A percentile compares a stretch with the other conserved stretches of the same genome.
phyloP scores from a whole-genome alignment of 2,113 vertebrate genomes.

The Rhinopomastus cyanomelas region DNA sequence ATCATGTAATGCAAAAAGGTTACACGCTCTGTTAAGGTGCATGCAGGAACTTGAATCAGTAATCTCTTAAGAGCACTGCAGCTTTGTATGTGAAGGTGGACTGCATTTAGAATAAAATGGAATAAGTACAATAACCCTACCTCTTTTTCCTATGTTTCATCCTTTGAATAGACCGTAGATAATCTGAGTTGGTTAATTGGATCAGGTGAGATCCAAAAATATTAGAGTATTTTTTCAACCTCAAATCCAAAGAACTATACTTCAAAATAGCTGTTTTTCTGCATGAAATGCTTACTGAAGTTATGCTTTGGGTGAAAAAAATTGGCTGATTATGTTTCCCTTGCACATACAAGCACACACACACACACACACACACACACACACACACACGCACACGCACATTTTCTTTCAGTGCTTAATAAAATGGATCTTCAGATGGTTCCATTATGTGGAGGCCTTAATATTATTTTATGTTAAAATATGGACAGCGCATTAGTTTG shows the following conservation, averaged over 20 bases:
- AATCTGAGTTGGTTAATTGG: conserved; percentile 33
- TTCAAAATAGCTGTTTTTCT: not conserved
- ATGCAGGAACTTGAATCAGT: conserved; percentile 78
- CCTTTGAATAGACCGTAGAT: not conserved
- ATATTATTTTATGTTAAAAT: conserved; percentile 71
- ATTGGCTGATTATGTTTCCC: conserved; percentile 13
- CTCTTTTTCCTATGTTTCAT: conserved; percentile 22
- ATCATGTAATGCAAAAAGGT: conserved; percentile 82
- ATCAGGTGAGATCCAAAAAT: not conserved
- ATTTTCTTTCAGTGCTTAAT: conserved; percentile 54
- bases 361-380: not conserved
- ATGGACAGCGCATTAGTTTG: conserved; percentile 36
- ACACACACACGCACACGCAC: not conserved
- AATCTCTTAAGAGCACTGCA: conserved; percentile 52
- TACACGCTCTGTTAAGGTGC: conserved; percentile 80
- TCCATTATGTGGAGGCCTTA: conserved; percentile 66
- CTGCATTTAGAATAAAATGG: conserved; percentile 49
- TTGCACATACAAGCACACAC: not conserved
- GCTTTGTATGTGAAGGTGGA: conserved; percentile 46
- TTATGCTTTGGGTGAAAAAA: not conserved
- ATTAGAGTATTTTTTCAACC: not conserved
- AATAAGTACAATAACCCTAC: conserved; percentile 15
- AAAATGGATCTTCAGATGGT: conserved; percentile 52
- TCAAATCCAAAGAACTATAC: not conserved
- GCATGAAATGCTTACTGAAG: rapidly evolving